Conservation (phyloP, 2,888 invertebrate species). For the Meganola albula region DNA sequence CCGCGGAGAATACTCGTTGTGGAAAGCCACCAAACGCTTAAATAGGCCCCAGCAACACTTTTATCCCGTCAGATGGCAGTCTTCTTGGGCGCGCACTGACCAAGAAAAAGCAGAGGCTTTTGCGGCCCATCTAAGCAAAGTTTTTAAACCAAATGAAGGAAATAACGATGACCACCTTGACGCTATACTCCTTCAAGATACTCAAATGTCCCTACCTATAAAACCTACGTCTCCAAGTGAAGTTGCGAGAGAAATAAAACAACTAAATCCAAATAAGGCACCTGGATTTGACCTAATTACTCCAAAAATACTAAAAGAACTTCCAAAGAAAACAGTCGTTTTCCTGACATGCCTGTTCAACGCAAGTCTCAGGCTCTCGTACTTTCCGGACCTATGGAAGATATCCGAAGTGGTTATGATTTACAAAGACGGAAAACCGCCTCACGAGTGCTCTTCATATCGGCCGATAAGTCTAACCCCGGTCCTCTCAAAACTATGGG, state of each 20-base stretch:
- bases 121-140: not conserved
- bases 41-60: not conserved
- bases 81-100: not conserved
- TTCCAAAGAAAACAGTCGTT: not conserved
- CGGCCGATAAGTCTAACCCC: constrained; percentile 6
- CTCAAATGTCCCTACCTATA: too few relatives aligned
- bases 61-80: not conserved
- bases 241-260: not conserved
- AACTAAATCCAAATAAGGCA: not conserved
- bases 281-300: not conserved
- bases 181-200: not conserved
- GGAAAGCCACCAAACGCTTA: not conserved
- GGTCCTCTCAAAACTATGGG: not conserved
- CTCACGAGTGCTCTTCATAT: not conserved
- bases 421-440: constrained; percentile 15
- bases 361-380: not conserved
- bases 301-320: not conserved
- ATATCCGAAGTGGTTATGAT: constrained; percentile 12
- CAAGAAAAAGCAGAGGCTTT: not conserved
- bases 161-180: not conserved
- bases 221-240: not conserved
- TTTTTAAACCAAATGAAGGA: not conserved
- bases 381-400: constrained; percentile 11
- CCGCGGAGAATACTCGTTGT: not conserved
- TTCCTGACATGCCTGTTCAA: not conserved